These are phyloP conservation scores for Spermophilus dauricus DNA, from an alignment of 2,113 vertebrate species.

Conservation along the genomic window DNA sequence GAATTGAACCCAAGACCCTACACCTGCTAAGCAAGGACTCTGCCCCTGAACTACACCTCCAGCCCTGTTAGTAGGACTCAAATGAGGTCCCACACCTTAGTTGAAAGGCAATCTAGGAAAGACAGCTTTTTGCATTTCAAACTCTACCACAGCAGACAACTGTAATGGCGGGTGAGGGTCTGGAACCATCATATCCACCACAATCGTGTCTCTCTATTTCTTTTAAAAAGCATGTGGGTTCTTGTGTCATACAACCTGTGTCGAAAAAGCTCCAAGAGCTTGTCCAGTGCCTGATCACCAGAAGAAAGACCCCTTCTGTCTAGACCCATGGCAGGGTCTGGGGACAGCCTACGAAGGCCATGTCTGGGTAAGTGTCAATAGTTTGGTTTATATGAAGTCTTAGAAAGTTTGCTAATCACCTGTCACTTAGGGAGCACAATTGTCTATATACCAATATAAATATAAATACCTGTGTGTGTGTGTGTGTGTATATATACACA, in stretches of 20 bases:
- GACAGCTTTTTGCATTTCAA: background rate
- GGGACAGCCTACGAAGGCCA: constrained; percentile 96
- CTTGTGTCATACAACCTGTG: constrained; percentile 96
- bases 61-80: background rate
- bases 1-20: too few species aligned
- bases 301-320: constrained; percentile 94
- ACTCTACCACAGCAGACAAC: background rate
- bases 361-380: constrained; percentile 92
- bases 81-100: too few species aligned
- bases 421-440: background rate
- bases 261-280: constrained; percentile 95
- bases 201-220: constrained; percentile 10
- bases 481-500: too few species aligned
- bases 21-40: too few species aligned
- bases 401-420: background rate
- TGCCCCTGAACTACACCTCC: too few species aligned
- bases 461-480: too few species aligned
- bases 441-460: background rate
- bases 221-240: constrained; percentile 93
- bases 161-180: too few species aligned
- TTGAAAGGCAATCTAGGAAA: background rate
- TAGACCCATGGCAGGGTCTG: constrained; percentile 94
- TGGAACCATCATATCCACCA: background rate
- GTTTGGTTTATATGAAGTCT: background rate
- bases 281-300: constrained; percentile 96